Conservation (phyloP, 2,113 vertebrate genomes). For the Tauraco erythrolophus region DNA sequence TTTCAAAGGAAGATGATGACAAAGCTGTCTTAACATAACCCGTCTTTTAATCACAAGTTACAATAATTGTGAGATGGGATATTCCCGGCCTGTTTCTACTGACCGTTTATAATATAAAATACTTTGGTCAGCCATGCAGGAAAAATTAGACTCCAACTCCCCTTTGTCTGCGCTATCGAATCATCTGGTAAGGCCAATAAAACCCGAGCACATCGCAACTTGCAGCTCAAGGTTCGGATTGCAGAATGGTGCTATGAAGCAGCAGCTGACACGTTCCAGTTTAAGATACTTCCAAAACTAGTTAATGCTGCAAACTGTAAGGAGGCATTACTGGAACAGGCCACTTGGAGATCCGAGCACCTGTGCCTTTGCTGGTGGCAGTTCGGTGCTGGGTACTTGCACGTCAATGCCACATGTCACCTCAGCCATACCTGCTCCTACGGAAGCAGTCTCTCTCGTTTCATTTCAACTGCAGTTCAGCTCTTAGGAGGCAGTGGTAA, state of each 20-base stretch:
- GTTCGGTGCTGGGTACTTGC: neutral
- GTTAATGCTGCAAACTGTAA: neutral
- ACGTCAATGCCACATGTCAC: neutral
- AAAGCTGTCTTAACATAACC: neutral
- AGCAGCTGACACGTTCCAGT: neutral
- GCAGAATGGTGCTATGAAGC: neutral
- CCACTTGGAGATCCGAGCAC: neutral
- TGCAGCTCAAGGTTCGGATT: neutral
- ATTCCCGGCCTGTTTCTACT: neutral
- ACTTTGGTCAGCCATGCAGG: neutral
- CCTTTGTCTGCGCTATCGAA: neutral
- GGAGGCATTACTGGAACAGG: neutral
- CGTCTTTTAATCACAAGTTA: neutral
- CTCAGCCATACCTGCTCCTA: neutral
- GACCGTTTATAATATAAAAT: neutral
- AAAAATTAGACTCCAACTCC: neutral
- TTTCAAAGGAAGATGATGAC: constrained; percentile 25
- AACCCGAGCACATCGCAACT: neutral
- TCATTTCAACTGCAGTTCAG: neutral
- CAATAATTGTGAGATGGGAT: neutral
- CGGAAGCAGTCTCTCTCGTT: neutral
- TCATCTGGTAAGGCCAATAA: neutral
- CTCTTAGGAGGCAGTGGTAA: neutral
- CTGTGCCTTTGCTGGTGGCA: neutral
- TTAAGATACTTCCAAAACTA: neutral